Conservation (phyloP, 2,797 vertebrate genomes). For the Ptychobarbus kaznakovi region DNA sequence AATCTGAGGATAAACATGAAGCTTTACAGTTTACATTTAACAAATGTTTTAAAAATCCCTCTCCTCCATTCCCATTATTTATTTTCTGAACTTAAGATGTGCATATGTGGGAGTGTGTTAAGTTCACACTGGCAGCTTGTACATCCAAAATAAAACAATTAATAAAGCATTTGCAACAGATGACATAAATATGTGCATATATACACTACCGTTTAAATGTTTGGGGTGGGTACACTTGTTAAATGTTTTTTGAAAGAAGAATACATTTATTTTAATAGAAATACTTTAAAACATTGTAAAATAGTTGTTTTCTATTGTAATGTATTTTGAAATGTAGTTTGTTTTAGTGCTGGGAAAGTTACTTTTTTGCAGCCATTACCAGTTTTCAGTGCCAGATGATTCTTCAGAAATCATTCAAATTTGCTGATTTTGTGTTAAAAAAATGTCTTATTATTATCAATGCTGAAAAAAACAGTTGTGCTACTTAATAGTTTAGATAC, state of each 20-base stretch:
- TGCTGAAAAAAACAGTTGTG: no score
- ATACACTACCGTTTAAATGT: neutral
- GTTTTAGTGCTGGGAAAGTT: neutral
- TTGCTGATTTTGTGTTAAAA: no score
- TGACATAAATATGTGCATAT: neutral
- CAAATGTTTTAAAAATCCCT: neutral
- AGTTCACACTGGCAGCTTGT: neutral
- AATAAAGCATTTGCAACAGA: neutral
- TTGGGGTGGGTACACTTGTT: neutral
- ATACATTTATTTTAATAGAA: neutral
- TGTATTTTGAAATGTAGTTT: neutral
- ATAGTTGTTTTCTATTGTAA: neutral
- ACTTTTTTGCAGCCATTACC: neutral
- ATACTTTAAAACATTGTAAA: neutral
- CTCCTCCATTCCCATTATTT: neutral
- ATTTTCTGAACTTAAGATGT: neutral
- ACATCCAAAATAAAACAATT: neutral
- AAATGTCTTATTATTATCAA: no score
- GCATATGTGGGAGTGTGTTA: neutral
- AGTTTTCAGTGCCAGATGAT: neutral
- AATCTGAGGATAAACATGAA: conserved; percentile 37
- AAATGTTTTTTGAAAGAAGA: no score
- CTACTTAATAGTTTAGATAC: no score
- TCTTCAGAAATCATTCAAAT: no score
- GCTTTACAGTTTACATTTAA: conserved; percentile 26